These are phyloP conservation scores for Pseudobourletiella spinata DNA, from an alignment of 1,140 invertebrate species.

Conservation along the genomic window DNA sequence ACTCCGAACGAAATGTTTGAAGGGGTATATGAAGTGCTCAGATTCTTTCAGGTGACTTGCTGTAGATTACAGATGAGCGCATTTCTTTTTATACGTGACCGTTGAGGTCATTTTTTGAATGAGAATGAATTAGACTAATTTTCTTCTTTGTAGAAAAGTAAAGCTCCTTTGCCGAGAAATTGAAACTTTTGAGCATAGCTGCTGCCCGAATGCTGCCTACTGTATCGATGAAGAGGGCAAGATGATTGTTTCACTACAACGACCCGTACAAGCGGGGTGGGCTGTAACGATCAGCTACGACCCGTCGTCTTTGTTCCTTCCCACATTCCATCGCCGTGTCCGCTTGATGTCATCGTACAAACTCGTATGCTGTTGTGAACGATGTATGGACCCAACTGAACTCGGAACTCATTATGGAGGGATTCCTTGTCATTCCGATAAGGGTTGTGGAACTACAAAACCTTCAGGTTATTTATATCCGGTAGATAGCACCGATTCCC, in stretches of 20 bases:
- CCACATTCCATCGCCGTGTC: neutral
- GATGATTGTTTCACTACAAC: neutral
- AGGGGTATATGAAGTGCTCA: too few species aligned
- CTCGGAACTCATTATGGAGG: neutral
- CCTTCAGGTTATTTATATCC: neutral
- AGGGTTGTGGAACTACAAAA: neutral
- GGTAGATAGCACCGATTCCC: neutral
- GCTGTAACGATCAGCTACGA: neutral
- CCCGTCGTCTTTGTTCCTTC: neutral
- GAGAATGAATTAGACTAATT: too few species aligned
- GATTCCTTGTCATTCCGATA: neutral
- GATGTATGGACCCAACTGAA: neutral
- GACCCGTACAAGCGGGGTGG: neutral
- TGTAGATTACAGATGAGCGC: too few species aligned
- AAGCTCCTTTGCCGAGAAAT: neutral
- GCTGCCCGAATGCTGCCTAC: neutral
- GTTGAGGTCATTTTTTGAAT: too few species aligned
- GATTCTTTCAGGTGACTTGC: too few species aligned
- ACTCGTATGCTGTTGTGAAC: neutral
- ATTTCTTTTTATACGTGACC: too few species aligned
- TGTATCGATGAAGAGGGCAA: neutral
- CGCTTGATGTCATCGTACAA: neutral
- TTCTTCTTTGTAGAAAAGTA: too few species aligned
- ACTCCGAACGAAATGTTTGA: neutral
- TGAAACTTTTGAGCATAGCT: too few species aligned